phyloP scores from a whole-genome alignment of 2,113 vertebrate species.

The Daubentonia madagascariensis region DNA sequence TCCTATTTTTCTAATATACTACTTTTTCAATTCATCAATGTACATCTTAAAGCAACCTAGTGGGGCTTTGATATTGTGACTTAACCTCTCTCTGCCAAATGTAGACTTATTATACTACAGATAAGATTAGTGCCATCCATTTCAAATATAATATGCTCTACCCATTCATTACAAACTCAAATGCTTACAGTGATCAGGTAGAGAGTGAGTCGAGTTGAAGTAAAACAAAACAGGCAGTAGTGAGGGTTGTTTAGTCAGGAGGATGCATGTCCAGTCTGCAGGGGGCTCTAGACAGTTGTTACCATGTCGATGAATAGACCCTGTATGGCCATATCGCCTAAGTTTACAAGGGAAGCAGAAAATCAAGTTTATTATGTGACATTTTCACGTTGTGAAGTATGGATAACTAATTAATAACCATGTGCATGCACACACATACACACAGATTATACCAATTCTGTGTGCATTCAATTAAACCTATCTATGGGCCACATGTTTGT shows the following conservation, averaged over 20 bases:
- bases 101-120: background rate
- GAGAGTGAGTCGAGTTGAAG: background rate
- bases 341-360: background rate
- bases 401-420: background rate
- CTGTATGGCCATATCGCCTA: background rate
- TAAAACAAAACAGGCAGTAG: background rate
- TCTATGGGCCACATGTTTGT: background rate
- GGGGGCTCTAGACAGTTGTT: background rate
- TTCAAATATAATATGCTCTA: background rate
- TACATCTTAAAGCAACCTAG: background rate
- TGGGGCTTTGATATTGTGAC: background rate
- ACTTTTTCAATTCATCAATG: background rate
- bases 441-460: background rate
- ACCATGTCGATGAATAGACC: accelerated
- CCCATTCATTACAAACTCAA: background rate
- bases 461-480: background rate
- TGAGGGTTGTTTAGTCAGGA: background rate
- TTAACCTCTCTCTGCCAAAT: background rate
- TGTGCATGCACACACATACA: background rate
- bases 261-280: background rate
- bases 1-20: background rate
- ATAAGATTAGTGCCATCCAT: background rate
- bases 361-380: background rate
- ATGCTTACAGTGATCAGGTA: background rate
- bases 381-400: background rate